Evolutionary conservation across 2,797 vertebrate genomes (phyloP).

Genomic region (Coccyzus lansbergi): DNA sequence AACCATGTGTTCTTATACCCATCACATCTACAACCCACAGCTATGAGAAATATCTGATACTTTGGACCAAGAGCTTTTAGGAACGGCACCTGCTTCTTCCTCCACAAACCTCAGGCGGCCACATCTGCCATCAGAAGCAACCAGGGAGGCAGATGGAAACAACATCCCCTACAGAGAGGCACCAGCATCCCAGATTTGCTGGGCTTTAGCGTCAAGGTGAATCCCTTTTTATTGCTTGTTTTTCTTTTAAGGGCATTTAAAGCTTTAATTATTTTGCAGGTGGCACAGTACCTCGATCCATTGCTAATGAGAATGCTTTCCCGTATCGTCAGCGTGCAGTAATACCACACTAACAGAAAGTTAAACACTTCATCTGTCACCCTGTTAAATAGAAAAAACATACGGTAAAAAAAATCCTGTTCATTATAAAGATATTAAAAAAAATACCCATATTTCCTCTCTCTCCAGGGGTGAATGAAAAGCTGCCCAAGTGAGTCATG

Average conservation of each 20-base stretch:
- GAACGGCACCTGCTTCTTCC: not conserved
- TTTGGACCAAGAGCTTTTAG: not conserved
- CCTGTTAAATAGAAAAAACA: conserved; percentile 70
- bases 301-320: conserved; percentile 97
- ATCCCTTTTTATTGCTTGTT: not conserved
- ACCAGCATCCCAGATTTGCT: not conserved
- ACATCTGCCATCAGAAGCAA: not conserved
- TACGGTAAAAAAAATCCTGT: not conserved
- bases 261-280: not conserved
- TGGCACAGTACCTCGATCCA: conserved; percentile 87
- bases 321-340: conserved; percentile 96
- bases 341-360: conserved; percentile 98
- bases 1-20: too few species aligned
- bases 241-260: not conserved
- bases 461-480: not conserved
- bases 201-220: not conserved
- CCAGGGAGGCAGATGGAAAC: not conserved
- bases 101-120: not conserved
- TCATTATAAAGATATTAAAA: not conserved
- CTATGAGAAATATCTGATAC: not conserved
- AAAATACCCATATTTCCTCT: too few species aligned
- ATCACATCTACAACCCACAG: not conserved
- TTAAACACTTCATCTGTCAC: conserved; percentile 98
- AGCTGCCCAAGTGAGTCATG: not conserved
- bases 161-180: not conserved